Evolutionary conservation across 2,888 invertebrate genomes (phyloP).

Genomic region (Auanema sp.): DNA sequence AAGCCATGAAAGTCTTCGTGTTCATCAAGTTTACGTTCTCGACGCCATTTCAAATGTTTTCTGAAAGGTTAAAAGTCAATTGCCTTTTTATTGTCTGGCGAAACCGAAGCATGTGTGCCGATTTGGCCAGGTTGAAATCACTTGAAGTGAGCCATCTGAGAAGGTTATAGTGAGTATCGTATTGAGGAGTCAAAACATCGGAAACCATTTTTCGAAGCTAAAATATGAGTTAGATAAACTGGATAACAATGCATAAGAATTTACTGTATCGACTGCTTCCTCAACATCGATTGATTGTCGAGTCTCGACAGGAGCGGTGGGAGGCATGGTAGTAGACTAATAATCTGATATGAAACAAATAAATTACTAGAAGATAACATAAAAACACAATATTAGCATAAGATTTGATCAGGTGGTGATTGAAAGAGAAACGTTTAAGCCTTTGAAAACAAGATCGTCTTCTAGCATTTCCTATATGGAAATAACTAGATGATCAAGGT

Average conservation of each 20-base stretch:
- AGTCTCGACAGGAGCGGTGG: too few species aligned
- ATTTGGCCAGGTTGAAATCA: constrained; percentile 38
- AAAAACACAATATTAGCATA: too few species aligned
- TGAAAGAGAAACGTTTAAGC: too few species aligned
- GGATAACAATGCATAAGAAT: neutral
- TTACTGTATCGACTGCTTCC: too few species aligned
- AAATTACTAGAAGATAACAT: too few species aligned
- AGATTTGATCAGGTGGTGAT: too few species aligned
- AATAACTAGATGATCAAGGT: too few species aligned
- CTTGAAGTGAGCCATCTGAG: constrained; percentile 44
- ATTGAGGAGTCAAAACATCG: constrained; percentile 33
- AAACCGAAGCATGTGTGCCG: constrained; percentile 27
- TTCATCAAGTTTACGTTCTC: constrained; percentile 31
- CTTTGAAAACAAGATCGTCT: too few species aligned
- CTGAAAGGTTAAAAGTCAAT: constrained; percentile 17
- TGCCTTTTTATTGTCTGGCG: neutral
- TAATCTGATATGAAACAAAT: too few species aligned
- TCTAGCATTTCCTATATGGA: too few species aligned
- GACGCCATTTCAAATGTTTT: constrained; percentile 45
- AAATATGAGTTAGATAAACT: neutral
- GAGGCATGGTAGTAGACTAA: too few species aligned
- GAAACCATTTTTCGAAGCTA: constrained; percentile 32
- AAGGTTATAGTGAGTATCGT: constrained; percentile 49
- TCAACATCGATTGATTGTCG: too few species aligned
- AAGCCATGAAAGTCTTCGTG: constrained; percentile 19